Evolutionary conservation across 2,888 invertebrate species (phyloP).

Genomic region (Patella caerulea): DNA sequence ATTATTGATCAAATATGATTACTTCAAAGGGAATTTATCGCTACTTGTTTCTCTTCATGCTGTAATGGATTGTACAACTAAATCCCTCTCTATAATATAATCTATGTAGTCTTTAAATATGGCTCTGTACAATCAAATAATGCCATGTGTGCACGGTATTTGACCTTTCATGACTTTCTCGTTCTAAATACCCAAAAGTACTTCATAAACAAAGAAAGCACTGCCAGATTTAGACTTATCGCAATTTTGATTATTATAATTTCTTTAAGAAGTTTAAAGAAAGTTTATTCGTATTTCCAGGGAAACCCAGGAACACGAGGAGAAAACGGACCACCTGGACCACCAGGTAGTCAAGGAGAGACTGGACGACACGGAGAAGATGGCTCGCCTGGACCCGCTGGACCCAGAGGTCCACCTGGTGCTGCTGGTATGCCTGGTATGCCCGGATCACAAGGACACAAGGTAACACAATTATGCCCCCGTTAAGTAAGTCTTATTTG

Average conservation of each 20-base stretch:
- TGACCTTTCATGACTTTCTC: too few species aligned
- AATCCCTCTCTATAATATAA: too few species aligned
- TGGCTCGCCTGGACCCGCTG: constrained; percentile 50
- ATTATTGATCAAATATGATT: too few species aligned
- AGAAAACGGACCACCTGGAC: constrained; percentile 22
- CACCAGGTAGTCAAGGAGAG: constrained; percentile 50
- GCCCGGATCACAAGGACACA: constrained; percentile 59
- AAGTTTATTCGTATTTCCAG: constrained; percentile 1
- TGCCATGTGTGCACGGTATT: too few species aligned
- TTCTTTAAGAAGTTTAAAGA: neutral
- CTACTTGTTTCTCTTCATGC: too few species aligned
- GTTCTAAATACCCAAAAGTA: too few species aligned
- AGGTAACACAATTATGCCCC: constrained; percentile 33
- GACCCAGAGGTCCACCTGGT: constrained; percentile 58
- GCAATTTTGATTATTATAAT: neutral
- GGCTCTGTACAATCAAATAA: too few species aligned
- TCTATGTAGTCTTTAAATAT: too few species aligned
- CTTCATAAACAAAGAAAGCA: too few species aligned
- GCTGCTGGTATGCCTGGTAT: constrained; percentile 62
- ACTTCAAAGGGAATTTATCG: too few species aligned
- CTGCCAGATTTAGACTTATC: neutral
- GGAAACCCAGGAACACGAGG: constrained; percentile 29
- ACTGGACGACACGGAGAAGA: constrained; percentile 55
- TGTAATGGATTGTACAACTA: too few species aligned
- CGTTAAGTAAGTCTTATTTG: neutral